Conservation (phyloP, 2,888 invertebrate species). For the Plagodis dolabraria region DNA sequence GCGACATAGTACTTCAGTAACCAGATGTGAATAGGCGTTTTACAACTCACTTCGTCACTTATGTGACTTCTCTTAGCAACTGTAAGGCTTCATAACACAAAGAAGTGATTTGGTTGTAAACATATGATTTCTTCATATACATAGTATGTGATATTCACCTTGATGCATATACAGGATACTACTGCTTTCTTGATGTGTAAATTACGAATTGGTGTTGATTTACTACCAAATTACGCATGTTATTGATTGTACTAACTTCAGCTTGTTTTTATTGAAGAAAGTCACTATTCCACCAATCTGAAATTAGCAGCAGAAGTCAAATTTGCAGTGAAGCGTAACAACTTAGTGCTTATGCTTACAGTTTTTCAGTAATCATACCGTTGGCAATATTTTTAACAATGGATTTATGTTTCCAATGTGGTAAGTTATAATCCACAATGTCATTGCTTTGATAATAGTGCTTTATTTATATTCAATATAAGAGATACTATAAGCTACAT, state of each 20-base stretch:
- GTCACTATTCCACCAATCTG: constrained; percentile 53
- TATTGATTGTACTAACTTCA: constrained; percentile 66
- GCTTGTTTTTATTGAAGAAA: constrained; percentile 50
- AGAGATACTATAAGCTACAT: constrained; percentile 5
- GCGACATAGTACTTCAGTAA: constrained; percentile 41
- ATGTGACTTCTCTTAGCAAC: constrained; percentile 48
- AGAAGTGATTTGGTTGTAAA: constrained; percentile 22
- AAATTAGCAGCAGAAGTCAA: constrained; percentile 64
- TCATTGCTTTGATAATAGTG: background rate
- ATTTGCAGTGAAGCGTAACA: constrained; percentile 73
- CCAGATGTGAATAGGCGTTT: constrained; percentile 24
- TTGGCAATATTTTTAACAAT: constrained; percentile 41
- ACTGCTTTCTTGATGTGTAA: constrained; percentile 28
- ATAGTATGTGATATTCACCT: constrained; percentile 54
- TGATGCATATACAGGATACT: constrained; percentile 39
- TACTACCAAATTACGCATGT: constrained; percentile 41
- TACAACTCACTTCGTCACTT: constrained; percentile 43
- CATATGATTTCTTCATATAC: constrained; percentile 46
- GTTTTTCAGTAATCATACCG: constrained; percentile 37
- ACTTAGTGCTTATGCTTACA: constrained; percentile 18
- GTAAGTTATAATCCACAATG: constrained; percentile 49
- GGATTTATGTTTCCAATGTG: constrained; percentile 67
- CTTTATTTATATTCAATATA: background rate
- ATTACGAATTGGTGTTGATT: constrained; percentile 43
- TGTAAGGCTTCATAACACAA: constrained; percentile 53